Evolutionary conservation across 2,888 invertebrate species (phyloP).

Genomic region (Bhutanitis thaidina): DNA sequence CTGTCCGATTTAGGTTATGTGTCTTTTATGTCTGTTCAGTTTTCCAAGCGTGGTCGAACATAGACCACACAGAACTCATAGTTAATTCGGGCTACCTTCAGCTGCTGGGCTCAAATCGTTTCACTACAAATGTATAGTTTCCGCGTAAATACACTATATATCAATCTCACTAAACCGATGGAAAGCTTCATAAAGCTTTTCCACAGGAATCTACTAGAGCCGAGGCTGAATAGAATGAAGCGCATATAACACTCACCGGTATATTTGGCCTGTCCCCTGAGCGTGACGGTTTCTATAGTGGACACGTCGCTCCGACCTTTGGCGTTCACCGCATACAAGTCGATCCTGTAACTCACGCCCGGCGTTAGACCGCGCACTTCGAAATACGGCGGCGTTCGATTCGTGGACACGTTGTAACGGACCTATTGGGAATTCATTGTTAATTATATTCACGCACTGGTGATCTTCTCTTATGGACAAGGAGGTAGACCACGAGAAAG

Average conservation of each 20-base stretch:
- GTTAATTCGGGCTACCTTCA: no score
- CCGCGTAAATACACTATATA: no score
- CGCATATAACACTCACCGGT: slow-evolving; percentile 81
- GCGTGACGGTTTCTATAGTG: slow-evolving; percentile 89
- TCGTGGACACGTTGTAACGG: slow-evolving; percentile 82
- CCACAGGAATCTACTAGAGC: background rate
- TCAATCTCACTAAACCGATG: background rate
- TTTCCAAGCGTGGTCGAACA: no score
- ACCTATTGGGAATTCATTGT: slow-evolving; percentile 53
- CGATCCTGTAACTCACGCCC: slow-evolving; percentile 88
- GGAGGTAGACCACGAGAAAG: no score
- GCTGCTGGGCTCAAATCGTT: no score
- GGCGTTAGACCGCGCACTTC: slow-evolving; percentile 85
- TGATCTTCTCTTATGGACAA: no score
- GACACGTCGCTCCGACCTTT: slow-evolving; percentile 92
- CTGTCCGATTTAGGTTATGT: no score
- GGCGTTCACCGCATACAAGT: slow-evolving; percentile 91
- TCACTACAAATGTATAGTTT: no score
- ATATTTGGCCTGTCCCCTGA: slow-evolving; percentile 92
- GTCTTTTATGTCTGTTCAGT: no score
- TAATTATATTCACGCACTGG: no score
- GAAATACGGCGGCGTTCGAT: slow-evolving; percentile 83
- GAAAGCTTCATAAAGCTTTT: background rate
- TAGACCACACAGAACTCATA: no score
- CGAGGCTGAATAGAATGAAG: background rate